These are phyloP conservation scores for Zygothrica quintamaculata DNA, from an alignment of 2,888 invertebrate species.

Conservation along the genomic window DNA sequence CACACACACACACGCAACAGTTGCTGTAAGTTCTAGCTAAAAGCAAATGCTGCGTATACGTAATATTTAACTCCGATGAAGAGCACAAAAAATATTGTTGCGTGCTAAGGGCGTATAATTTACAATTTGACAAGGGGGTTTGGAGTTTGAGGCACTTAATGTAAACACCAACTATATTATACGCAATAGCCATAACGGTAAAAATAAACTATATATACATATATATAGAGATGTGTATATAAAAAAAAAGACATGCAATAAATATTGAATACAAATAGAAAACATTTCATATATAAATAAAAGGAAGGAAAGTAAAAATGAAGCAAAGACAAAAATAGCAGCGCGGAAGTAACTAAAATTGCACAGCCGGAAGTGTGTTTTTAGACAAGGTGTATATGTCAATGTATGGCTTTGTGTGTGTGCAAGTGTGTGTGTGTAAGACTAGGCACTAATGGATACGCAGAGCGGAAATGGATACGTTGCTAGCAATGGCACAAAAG, in stretches of 20 bases:
- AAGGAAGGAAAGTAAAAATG: slow-evolving; percentile 52
- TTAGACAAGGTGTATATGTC: slow-evolving; percentile 12
- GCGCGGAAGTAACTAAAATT: slow-evolving; percentile 45
- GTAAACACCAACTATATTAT: slow-evolving; percentile 25
- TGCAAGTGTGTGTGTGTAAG: slow-evolving; percentile 4
- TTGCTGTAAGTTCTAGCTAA: not conserved
- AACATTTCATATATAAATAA: slow-evolving; percentile 44
- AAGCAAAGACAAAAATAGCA: slow-evolving; percentile 69
- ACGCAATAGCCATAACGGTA: slow-evolving; percentile 33
- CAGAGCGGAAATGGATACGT: slow-evolving; percentile 27
- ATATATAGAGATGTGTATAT: slow-evolving; percentile 8
- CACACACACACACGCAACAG: slow-evolving; percentile 1
- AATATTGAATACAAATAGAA: slow-evolving; percentile 1
- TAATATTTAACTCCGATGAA: slow-evolving; percentile 11
- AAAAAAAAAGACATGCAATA: slow-evolving; percentile 52
- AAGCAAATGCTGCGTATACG: slow-evolving; percentile 36
- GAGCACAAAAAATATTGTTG: slow-evolving; percentile 49
- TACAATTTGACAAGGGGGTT: slow-evolving; percentile 42
- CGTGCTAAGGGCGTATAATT: slow-evolving; percentile 52
- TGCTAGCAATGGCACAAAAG: slow-evolving; percentile 21
- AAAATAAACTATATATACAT: slow-evolving; percentile 5
- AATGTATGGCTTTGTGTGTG: not conserved
- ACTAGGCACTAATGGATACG: slow-evolving; percentile 41
- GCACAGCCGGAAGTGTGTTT: slow-evolving; percentile 20
- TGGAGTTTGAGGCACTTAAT: not conserved